Percentiles rank a stretch among this genome's conserved stretches.
These are phyloP conservation scores for Thysanoteuthis rhombus DNA, from an alignment of 2,888 invertebrate species.

Conservation along the genomic window DNA sequence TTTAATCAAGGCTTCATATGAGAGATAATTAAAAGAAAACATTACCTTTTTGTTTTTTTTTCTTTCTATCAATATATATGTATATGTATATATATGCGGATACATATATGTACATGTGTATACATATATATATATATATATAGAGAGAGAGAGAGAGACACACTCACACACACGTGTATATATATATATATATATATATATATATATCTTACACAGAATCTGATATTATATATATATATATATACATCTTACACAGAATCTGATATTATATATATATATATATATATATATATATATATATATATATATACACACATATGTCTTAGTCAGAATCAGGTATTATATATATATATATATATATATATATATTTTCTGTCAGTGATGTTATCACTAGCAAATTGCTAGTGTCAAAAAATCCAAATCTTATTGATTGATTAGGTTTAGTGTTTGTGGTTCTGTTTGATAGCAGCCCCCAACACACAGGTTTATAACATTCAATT, in stretches of 20 bases:
- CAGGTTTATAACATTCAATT: background rate
- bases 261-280: too few species aligned
- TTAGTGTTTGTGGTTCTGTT: background rate
- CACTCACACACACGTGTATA: too few species aligned
- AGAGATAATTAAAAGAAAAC: background rate
- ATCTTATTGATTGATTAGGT: background rate
- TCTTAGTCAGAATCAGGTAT: too few species aligned
- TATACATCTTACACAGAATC: too few species aligned
- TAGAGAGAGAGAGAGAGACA: too few species aligned
- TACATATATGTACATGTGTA: background rate
- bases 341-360: too few species aligned
- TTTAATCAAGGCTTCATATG: too few species aligned
- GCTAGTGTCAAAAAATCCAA: background rate
- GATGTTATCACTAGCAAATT: background rate
- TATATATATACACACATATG: background rate
- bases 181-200: background rate
- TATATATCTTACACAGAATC: background rate
- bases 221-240: background rate
- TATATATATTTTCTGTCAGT: too few species aligned
- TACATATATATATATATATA: background rate
- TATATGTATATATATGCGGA: background rate
- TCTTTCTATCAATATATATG: background rate
- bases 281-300: slow-evolving; percentile 15
- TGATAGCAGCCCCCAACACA: too few species aligned
- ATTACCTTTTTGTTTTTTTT: background rate